Evolutionary conservation across 1,140 invertebrate species (phyloP).

Genomic region (Pseudomyrmex pallidus): DNA sequence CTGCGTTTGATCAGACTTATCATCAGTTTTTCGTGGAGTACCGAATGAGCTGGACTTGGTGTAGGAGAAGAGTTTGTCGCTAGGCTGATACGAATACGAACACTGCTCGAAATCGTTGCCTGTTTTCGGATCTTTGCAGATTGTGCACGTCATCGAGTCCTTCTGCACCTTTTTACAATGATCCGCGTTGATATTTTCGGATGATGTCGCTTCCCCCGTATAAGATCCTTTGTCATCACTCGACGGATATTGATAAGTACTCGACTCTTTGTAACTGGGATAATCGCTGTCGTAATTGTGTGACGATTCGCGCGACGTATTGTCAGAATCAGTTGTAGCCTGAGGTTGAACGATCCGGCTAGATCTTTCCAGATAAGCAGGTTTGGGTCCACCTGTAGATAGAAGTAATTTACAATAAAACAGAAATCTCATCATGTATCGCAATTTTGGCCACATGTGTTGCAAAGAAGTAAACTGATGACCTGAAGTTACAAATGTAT

Average conservation of each 20-base stretch:
- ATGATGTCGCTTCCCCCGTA: background rate
- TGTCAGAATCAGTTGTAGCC: background rate
- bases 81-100: constrained; percentile 89
- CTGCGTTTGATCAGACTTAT: constrained; percentile 26
- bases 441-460: too few relatives aligned
- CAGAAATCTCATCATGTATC: too few relatives aligned
- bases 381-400: constrained; percentile 10
- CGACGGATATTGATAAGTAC: background rate
- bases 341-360: background rate
- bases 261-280: constrained; percentile 6
- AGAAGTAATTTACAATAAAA: background rate
- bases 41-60: constrained; percentile 78
- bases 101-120: constrained; percentile 91
- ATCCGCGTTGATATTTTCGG: constrained; percentile 68
- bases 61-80: constrained; percentile 89
- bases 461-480: too few relatives aligned
- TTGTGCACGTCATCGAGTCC: constrained; percentile 88
- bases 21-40: constrained; percentile 57
- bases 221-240: background rate
- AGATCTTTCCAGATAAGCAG: constrained; percentile 15
- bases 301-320: background rate
- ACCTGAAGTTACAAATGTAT: background rate
- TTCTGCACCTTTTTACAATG: constrained; percentile 87
- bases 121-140: constrained; percentile 89
- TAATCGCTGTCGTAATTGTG: constrained; percentile 52